Conservation (phyloP, 2,888 invertebrate species). For the Oxytorus armatus region DNA sequence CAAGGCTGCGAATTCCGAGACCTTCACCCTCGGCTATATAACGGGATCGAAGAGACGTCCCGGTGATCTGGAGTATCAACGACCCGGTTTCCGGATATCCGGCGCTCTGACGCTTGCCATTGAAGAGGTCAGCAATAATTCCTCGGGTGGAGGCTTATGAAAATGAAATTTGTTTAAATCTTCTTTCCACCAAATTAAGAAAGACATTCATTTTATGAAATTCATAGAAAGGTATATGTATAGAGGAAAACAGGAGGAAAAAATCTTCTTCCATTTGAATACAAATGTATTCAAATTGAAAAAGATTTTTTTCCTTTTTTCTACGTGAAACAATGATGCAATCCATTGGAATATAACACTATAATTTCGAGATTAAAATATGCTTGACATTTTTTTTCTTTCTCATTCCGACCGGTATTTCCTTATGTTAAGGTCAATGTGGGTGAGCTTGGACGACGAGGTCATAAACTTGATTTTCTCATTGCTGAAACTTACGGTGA, state of each 20-base stretch:
- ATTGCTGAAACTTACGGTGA: slow-evolving; percentile 96
- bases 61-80: slow-evolving; percentile 92
- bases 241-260: no score
- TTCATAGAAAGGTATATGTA: no score
- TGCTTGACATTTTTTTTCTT: background rate
- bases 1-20: slow-evolving; percentile 84
- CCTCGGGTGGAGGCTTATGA: no score
- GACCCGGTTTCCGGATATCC: slow-evolving; percentile 90
- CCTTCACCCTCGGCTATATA: slow-evolving; percentile 92
- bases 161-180: no score
- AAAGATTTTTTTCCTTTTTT: background rate
- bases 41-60: slow-evolving; percentile 93
- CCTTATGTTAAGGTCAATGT: slow-evolving; percentile 85
- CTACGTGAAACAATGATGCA: no score
- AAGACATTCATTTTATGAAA: no score
- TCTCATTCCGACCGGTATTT: background rate
- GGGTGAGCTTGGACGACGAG: slow-evolving; percentile 87
- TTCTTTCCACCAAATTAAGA: no score
- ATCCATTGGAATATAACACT: no score
- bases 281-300: background rate
- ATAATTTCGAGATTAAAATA: no score
- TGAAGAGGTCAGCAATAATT: slow-evolving; percentile 87
- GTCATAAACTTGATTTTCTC: slow-evolving; percentile 91
- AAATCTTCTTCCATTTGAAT: no score
- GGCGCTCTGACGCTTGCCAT: slow-evolving; percentile 96